A percentile compares a stretch with the other conserved stretches of the same genome.
Evolutionary conservation across 1,140 invertebrate species (phyloP).

Genomic region (Drosophila funebris): DNA sequence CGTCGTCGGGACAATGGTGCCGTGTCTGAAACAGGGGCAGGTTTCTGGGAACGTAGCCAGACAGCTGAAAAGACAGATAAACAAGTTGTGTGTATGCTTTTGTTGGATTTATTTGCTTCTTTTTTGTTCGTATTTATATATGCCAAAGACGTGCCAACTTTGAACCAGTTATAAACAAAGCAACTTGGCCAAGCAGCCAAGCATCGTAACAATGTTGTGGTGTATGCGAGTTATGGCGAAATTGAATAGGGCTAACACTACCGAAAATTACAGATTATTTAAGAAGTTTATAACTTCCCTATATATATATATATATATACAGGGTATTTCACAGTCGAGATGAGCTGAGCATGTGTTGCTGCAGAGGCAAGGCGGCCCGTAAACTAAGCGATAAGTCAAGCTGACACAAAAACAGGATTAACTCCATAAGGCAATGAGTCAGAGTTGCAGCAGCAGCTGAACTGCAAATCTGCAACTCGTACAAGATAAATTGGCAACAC

Average conservation of each 20-base stretch:
- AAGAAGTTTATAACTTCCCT: too few species aligned
- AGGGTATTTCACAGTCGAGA: neutral
- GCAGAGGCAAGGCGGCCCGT: too few species aligned
- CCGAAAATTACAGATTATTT: conserved; percentile 38
- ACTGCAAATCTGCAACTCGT: conserved; percentile 50
- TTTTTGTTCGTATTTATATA: conserved; percentile 56
- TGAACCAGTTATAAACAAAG: conserved; percentile 79
- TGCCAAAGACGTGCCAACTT: conserved; percentile 75
- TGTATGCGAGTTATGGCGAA: conserved; percentile 58
- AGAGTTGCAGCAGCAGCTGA: conserved; percentile 49
- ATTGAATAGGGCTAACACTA: conserved; percentile 31
- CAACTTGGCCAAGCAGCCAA: conserved; percentile 39
- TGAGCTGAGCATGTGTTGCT: neutral
- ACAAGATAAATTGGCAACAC: conserved; percentile 77
- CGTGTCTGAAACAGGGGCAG: conserved; percentile 21
- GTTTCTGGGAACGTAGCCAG: conserved; percentile 3
- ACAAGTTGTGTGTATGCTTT: conserved; percentile 53
- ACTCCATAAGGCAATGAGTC: conserved; percentile 52
- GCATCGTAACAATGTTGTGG: conserved; percentile 48
- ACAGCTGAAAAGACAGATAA: conserved; percentile 76
- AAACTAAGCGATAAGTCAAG: conserved; percentile 34
- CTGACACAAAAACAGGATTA: conserved; percentile 69
- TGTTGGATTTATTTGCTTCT: conserved; percentile 25
- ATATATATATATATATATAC: neutral
- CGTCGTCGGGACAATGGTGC: conserved; percentile 35